These are phyloP conservation scores for Ormyrus rosae DNA, from an alignment of 2,888 invertebrate species.

Conservation along the genomic window DNA sequence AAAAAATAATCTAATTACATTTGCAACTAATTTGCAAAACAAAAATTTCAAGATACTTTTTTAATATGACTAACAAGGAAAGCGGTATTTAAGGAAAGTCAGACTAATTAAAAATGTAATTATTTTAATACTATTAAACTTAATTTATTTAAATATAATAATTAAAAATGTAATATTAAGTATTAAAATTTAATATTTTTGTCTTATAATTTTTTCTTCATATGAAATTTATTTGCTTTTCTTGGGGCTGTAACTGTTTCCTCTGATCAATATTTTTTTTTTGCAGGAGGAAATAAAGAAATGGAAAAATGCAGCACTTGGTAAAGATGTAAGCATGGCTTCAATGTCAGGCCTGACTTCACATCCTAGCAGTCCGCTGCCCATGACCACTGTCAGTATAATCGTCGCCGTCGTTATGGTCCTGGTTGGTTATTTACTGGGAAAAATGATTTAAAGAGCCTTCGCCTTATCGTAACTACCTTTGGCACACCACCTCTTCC, in stretches of 20 bases:
- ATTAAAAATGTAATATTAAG: neutral
- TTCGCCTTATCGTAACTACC: conserved; percentile 64
- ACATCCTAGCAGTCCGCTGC: conserved; percentile 60
- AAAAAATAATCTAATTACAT: too few relatives aligned
- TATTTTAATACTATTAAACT: too few relatives aligned
- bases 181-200: neutral
- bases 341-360: conserved; percentile 66
- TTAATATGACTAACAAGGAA: too few relatives aligned
- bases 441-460: conserved; percentile 73
- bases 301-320: conserved; percentile 67
- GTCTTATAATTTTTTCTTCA: neutral
- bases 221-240: neutral
- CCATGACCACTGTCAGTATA: conserved; percentile 64
- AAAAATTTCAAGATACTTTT: too few relatives aligned
- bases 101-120: too few relatives aligned
- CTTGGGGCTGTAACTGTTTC: too few relatives aligned
- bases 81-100: too few relatives aligned
- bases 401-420: conserved; percentile 70
- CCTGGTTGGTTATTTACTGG: conserved; percentile 72
- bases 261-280: conserved; percentile 2
- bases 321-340: conserved; percentile 66
- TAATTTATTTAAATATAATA: neutral
- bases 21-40: too few relatives aligned
- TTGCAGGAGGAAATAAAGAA: conserved; percentile 71
- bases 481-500: conserved; percentile 67